These are phyloP conservation scores for Mystacides longicornis DNA, from an alignment of 2,888 invertebrate species.

Conservation along the genomic window DNA sequence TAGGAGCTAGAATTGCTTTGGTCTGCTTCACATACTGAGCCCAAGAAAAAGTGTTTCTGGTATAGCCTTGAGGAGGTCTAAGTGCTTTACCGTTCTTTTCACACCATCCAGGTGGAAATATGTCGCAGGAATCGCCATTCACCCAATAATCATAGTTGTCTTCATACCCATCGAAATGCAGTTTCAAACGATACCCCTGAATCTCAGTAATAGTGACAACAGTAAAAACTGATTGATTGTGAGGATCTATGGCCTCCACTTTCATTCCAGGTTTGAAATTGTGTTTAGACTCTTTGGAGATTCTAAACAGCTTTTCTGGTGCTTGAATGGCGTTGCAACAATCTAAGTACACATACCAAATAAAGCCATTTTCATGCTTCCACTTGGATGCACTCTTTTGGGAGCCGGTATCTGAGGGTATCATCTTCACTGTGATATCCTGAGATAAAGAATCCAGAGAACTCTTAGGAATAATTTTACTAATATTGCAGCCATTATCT, in stretches of 20 bases:
- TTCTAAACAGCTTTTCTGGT: constrained; percentile 70
- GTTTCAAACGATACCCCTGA: constrained; percentile 72
- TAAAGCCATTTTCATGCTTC: constrained; percentile 67
- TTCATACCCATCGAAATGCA: constrained; percentile 89
- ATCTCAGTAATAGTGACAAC: constrained; percentile 79
- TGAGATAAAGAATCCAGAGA: constrained; percentile 4
- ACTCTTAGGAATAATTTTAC: not conserved
- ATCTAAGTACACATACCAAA: constrained; percentile 70
- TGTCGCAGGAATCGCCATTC: constrained; percentile 83
- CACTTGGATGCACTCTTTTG: constrained; percentile 40
- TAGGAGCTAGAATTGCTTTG: constrained; percentile 69
- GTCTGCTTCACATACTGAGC: constrained; percentile 69
- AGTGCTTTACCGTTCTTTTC: constrained; percentile 72
- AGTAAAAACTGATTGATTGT: constrained; percentile 82
- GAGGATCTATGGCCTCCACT: constrained; percentile 89
- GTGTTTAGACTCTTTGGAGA: constrained; percentile 63
- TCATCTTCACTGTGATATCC: constrained; percentile 6
- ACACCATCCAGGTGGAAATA: constrained; percentile 93
- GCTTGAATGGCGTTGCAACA: constrained; percentile 66
- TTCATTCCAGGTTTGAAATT: constrained; percentile 80
- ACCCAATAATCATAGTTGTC: constrained; percentile 90
- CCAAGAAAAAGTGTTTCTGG: constrained; percentile 68
- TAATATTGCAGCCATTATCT: constrained; percentile 6
- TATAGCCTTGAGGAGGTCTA: constrained; percentile 68
- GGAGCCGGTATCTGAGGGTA: not conserved